Evolutionary conservation across 2,888 invertebrate species (phyloP).

Genomic region (Loripinus fragilis): DNA sequence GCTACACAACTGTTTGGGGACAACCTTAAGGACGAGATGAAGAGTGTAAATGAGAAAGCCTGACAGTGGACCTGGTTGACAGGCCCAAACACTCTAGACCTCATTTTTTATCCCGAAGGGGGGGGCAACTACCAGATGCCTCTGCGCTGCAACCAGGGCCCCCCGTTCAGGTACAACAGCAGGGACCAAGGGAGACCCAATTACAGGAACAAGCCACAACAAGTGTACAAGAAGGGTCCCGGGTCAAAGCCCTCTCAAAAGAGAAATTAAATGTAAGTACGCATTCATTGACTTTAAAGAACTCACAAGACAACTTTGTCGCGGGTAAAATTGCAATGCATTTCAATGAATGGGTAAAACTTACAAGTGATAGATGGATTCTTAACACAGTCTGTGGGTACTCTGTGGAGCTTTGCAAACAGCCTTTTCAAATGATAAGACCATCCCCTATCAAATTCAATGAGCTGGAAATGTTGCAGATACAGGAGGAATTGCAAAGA

Average conservation of each 20-base stretch:
- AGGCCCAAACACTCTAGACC: no score
- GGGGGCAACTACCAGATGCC: not conserved
- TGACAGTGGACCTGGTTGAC: not conserved
- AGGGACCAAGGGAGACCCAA: no score
- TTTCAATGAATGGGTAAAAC: not conserved
- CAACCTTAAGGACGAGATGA: not conserved
- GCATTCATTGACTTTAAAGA: not conserved
- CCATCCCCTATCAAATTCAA: not conserved
- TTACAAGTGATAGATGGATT: conserved; percentile 20
- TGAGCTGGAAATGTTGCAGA: not conserved
- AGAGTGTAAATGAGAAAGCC: not conserved
- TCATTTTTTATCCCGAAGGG: not conserved
- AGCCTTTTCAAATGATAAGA: not conserved
- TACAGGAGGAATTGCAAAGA: not conserved
- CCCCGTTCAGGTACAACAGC: no score
- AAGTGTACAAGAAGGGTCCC: no score
- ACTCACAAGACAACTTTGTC: conserved; percentile 8
- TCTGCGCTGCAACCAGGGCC: not conserved
- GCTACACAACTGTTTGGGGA: not conserved
- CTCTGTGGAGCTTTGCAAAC: not conserved
- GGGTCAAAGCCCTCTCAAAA: not conserved
- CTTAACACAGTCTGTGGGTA: conserved; percentile 15
- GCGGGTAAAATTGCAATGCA: conserved; percentile 16
- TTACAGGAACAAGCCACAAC: no score
- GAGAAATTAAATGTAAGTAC: not conserved